Evolutionary conservation across 2,888 invertebrate genomes (phyloP).

Genomic region (Pseudococcus longispinus): DNA sequence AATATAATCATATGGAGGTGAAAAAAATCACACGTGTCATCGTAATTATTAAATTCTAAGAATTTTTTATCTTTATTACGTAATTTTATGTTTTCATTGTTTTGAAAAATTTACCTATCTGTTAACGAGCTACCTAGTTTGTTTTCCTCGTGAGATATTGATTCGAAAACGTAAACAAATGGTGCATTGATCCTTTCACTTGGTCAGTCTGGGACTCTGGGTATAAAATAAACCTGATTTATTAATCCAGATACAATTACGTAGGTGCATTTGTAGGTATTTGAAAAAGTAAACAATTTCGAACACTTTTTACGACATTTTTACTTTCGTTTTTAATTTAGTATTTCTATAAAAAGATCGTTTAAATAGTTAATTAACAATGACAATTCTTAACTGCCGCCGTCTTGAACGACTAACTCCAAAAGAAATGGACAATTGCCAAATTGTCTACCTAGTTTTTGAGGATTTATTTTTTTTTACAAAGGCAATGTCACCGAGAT

Average conservation of each 20-base stretch:
- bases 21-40: conserved; percentile 1
- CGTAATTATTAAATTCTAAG: not conserved
- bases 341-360: conserved; percentile 11
- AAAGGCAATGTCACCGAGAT: not conserved
- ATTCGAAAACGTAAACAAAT: not conserved
- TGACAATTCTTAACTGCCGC: conserved; percentile 17
- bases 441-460: conserved; percentile 23
- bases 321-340: not conserved
- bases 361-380: conserved; percentile 31
- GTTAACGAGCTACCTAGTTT: not conserved
- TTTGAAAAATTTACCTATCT: not conserved
- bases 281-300: no score
- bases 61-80: not conserved
- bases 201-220: no score
- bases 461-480: not conserved
- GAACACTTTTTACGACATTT: not conserved
- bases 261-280: no score
- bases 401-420: not conserved
- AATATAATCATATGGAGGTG: not conserved
- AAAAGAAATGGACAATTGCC: conserved; percentile 4
- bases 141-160: not conserved
- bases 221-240: no score
- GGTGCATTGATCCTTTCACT: not conserved
- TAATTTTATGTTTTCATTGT: not conserved
- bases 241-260: no score